Percentiles rank a stretch among this genome's conserved stretches.
These are phyloP conservation scores for Microtus montanus DNA, from an alignment of 2,113 vertebrate genomes.

Conservation along the genomic window DNA sequence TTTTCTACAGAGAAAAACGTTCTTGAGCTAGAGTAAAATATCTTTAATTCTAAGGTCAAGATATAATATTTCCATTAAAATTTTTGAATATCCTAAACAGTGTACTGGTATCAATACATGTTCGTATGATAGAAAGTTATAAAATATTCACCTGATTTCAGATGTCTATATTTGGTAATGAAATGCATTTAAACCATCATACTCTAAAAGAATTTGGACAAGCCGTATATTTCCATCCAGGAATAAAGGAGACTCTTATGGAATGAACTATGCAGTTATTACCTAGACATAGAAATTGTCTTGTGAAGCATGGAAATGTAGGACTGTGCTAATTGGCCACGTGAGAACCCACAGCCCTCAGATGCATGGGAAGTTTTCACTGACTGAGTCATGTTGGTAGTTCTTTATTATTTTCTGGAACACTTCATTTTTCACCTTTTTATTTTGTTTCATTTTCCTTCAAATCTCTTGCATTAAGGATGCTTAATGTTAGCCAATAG, in stretches of 20 bases:
- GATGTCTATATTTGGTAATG: background rate
- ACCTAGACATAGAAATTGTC: background rate
- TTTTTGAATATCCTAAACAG: background rate
- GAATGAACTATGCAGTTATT: background rate
- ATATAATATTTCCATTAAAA: background rate
- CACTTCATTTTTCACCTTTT: too few relatives aligned
- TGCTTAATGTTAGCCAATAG: background rate
- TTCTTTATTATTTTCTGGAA: background rate
- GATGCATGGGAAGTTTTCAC: background rate
- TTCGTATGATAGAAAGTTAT: background rate
- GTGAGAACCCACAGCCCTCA: background rate
- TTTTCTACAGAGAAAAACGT: background rate
- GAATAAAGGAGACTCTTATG: background rate
- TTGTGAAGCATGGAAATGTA: background rate
- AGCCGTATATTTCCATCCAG: background rate
- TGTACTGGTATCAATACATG: background rate
- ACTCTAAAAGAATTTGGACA: background rate
- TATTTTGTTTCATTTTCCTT: background rate
- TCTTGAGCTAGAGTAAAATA: background rate
- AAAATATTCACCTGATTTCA: background rate
- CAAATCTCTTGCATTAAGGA: background rate
- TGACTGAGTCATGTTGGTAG: background rate
- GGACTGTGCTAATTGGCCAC: background rate
- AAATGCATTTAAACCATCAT: background rate
- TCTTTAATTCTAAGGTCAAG: background rate